Evolutionary conservation across 2,797 vertebrate genomes (phyloP).

Genomic region (Bucorvus abyssinicus): DNA sequence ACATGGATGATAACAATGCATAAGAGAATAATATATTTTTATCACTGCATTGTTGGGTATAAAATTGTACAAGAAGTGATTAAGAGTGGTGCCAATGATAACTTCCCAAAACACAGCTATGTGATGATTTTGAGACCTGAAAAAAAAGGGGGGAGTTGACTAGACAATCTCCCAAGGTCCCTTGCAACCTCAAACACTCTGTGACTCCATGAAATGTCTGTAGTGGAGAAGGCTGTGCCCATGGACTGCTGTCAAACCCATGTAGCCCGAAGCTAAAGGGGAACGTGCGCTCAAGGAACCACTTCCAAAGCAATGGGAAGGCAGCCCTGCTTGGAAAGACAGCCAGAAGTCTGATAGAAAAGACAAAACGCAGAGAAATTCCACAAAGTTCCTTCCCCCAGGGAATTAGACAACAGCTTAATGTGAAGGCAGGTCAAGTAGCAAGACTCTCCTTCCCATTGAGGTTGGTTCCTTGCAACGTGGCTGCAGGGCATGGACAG

Average conservation of each 20-base stretch:
- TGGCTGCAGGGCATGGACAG: background rate
- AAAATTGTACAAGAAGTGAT: background rate
- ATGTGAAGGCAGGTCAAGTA: background rate
- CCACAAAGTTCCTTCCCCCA: background rate
- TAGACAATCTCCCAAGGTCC: background rate
- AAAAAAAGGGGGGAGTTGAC: background rate
- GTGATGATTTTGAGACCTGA: background rate
- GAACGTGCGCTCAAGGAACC: background rate
- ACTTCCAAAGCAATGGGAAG: background rate
- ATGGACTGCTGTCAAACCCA: background rate
- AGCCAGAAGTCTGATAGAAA: rapidly evolving
- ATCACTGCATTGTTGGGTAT: background rate
- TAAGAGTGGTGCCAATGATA: background rate
- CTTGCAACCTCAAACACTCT: background rate
- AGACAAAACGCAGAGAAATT: background rate
- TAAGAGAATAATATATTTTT: background rate
- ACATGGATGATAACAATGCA: background rate
- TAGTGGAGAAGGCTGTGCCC: background rate
- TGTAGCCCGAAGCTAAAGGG: background rate
- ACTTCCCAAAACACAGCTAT: background rate
- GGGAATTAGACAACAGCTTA: background rate
- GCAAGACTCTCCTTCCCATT: background rate
- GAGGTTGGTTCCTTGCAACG: rapidly evolving
- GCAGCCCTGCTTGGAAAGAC: background rate
- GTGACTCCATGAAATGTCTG: background rate